Base-by-base conservation (phyloP, 2,113 vertebrate genomes). In the Syngnathus floridae region DNA sequence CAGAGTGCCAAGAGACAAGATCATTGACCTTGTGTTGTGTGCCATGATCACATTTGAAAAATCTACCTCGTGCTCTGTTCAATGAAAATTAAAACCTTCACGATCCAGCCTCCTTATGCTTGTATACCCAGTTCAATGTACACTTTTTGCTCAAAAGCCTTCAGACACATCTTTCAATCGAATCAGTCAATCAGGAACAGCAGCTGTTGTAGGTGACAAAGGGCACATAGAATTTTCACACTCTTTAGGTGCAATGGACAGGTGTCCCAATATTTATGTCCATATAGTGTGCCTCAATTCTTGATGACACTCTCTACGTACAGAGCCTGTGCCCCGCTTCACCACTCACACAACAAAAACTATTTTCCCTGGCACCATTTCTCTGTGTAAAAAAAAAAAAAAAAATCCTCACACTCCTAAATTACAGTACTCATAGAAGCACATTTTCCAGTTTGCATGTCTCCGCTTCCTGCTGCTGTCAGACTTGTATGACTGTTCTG, bases 11-110 rank as follows among this genome's bases (percentile, higher is more conserved):
- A 72, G 40, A 76, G 49, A 36, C 46, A 84, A 83, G 80, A 82
- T 73, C 74, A 65, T 61, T 80, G 81, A 87, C 87, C 85, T 84
- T 88, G 79, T 80, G 40, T 1, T 88, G 79, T 80, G 40, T 1
- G 61, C 37, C 13, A 67, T 7, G 9, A 16, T 75, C 56, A 31
- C 69, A 77, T 67, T 26, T 12, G 37, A 76, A 76, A 82, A 38
- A 56, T 36, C 1, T 26, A 22, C 48, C 48, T 4, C 7, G n/a
- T 38, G 57, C 36, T 21, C 14, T 56, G 69, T 54, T 54, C 22
- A 54, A 22, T 5, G 8, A 54, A 54, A 54, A 54, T 26, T 1
- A 22, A 26, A 26, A 3, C 3, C 11, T 54, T 54, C 51, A 22
- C 6, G 3, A 54, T 22, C 10, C n/a, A 22, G 51, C 11, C 21